Conservation (phyloP, 2,888 invertebrate genomes). For the Eurytoma californica region DNA sequence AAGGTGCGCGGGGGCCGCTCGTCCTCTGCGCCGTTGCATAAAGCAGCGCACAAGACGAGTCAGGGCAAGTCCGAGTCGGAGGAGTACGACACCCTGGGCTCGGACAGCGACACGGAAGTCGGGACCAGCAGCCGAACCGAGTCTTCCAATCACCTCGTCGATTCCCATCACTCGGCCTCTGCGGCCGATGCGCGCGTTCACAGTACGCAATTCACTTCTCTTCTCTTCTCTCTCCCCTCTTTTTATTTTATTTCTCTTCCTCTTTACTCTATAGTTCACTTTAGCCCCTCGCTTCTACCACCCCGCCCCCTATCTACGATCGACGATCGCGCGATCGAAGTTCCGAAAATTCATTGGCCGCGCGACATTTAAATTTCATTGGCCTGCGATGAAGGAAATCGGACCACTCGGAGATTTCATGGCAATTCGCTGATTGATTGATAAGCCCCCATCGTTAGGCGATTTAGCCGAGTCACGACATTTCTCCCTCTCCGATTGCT, state of each 20-base stretch:
- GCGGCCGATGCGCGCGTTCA: conserved; percentile 74
- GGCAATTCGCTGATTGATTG: too few species aligned
- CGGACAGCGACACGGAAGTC: conserved; percentile 86
- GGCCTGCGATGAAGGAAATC: not conserved
- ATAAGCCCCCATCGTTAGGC: too few species aligned
- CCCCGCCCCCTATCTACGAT: conserved; percentile 4
- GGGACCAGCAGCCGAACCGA: conserved; percentile 78
- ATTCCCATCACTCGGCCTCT: conserved; percentile 74
- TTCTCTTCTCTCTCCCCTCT: conserved; percentile 32
- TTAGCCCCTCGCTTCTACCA: not conserved
- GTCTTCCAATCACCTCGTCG: conserved; percentile 76
- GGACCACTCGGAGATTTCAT: not conserved
- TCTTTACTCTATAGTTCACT: conserved; percentile 36
- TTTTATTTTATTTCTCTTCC: conserved; percentile 8
- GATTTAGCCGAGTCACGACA: too few species aligned
- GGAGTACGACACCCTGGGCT: conserved; percentile 91
- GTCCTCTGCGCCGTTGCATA: conserved; percentile 75
- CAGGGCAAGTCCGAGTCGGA: conserved; percentile 96
- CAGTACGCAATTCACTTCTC: conserved; percentile 68
- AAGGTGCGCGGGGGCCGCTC: conserved; percentile 75
- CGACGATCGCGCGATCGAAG: conserved; percentile 31
- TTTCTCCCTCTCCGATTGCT: too few species aligned
- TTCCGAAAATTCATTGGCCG: conserved; percentile 30
- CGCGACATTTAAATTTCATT: conserved; percentile 2
- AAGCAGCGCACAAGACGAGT: conserved; percentile 83